Percentiles rank a stretch among this genome's conserved stretches.
These are phyloP conservation scores for Holacanthus passer DNA, from an alignment of 2,113 vertebrate genomes.

Conservation along the genomic window DNA sequence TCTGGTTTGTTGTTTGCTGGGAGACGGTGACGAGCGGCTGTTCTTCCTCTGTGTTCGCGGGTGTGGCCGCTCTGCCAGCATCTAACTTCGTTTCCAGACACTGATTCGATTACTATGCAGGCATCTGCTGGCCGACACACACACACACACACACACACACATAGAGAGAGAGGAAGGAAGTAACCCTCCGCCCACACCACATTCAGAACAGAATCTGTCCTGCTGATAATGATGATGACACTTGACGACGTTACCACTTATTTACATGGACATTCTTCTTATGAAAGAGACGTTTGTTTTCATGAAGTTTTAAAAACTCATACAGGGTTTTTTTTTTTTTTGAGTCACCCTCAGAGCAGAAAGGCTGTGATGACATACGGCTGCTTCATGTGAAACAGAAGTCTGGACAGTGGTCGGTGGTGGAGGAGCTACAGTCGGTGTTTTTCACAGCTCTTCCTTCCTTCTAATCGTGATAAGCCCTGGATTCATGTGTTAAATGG, in stretches of 20 bases:
- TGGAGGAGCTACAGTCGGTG: no score
- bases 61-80: conserved; percentile 19
- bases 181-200: background rate
- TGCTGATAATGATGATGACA: background rate
- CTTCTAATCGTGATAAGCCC: no score
- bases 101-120: conserved; percentile 58
- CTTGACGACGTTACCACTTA: background rate
- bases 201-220: background rate
- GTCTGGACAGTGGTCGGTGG: no score
- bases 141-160: conserved; percentile 35
- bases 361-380: no score
- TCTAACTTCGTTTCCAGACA: conserved; percentile 55
- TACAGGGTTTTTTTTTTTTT: no score
- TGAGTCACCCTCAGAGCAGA: background rate
- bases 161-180: background rate
- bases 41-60: conserved; percentile 26
- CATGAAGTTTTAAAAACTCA: no score
- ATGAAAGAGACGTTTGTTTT: background rate
- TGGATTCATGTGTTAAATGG: no score
- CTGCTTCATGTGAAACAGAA: no score
- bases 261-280: background rate
- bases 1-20: background rate
- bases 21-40: no score
- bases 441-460: no score
- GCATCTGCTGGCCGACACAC: conserved; percentile 37